These are phyloP conservation scores for Styela clava DNA, from an alignment of 23 tunicate genomes.

Conservation along the genomic window DNA sequence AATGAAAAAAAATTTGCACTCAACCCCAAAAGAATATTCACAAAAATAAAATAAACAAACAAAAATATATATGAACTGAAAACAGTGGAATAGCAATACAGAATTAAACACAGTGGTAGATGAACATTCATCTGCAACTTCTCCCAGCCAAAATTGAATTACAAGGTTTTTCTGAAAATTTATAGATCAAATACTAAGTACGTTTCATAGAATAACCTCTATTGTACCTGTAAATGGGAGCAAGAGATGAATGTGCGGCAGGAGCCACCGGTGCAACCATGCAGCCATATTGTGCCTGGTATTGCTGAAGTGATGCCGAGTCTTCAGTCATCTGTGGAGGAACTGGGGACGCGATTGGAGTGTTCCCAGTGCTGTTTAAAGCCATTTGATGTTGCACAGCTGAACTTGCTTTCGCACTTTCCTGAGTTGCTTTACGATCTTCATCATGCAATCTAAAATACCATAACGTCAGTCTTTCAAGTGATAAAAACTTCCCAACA, in stretches of 20 bases:
- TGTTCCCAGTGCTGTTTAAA: conserved; percentile 52
- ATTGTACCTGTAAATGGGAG: conserved; percentile 32
- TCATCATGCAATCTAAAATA: conserved; percentile 47
- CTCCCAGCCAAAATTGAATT: no score
- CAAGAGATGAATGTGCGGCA: neutral
- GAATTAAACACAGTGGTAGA: no score
- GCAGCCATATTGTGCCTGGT: conserved; percentile 15
- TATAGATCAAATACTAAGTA: neutral
- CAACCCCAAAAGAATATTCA: no score
- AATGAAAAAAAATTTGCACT: no score
- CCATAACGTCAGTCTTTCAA: no score
- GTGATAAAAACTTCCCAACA: no score
- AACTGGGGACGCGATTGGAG: conserved; percentile 64
- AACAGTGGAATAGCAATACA: no score
- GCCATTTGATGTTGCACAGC: neutral
- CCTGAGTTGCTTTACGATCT: conserved; percentile 51
- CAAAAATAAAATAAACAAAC: no score
- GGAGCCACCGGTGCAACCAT: conserved; percentile 6
- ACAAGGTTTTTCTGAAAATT: no score
- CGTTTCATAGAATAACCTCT: conserved; percentile 28
- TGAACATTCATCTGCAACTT: no score
- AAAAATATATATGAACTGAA: no score
- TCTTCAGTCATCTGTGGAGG: neutral
- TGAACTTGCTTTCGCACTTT: conserved; percentile 7
- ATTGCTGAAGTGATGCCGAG: neutral